phyloP scores from a whole-genome alignment of 2,888 invertebrate species.

The Euplagia quadripunctaria region DNA sequence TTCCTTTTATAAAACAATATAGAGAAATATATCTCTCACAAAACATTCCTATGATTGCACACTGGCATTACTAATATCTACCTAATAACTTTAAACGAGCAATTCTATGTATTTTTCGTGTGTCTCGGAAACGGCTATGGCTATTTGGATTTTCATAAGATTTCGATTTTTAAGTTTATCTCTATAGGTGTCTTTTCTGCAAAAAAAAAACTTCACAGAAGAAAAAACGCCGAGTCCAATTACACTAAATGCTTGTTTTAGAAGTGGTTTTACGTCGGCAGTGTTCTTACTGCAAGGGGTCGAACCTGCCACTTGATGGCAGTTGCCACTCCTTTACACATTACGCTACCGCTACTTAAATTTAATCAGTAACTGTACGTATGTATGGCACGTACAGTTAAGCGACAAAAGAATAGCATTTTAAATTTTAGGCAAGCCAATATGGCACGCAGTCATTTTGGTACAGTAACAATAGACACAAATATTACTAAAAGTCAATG shows the following conservation, averaged over 20 bases:
- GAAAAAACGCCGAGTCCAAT: too few species aligned
- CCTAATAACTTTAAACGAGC: too few species aligned
- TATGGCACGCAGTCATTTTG: neutral
- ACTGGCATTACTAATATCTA: too few species aligned
- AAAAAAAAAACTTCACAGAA: too few species aligned
- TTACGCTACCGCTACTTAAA: neutral
- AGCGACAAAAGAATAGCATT: neutral
- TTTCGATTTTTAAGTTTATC: too few species aligned
- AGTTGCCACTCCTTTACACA: neutral
- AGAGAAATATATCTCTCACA: too few species aligned
- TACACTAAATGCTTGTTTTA: neutral
- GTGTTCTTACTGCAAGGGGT: neutral
- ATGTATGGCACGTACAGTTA: neutral
- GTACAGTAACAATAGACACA: neutral
- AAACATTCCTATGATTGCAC: too few species aligned
- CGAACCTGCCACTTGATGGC: neutral
- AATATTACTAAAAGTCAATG: neutral
- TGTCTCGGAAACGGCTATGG: too few species aligned
- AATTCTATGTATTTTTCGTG: too few species aligned
- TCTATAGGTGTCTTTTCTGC: too few species aligned
- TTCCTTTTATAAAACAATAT: too few species aligned
- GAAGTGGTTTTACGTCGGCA: neutral
- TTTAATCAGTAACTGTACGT: neutral
- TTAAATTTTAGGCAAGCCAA: constrained; percentile 1
- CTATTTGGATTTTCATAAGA: too few species aligned